Conservation (phyloP, 1,140 invertebrate species). For the Lordiphosa stackelbergi region DNA sequence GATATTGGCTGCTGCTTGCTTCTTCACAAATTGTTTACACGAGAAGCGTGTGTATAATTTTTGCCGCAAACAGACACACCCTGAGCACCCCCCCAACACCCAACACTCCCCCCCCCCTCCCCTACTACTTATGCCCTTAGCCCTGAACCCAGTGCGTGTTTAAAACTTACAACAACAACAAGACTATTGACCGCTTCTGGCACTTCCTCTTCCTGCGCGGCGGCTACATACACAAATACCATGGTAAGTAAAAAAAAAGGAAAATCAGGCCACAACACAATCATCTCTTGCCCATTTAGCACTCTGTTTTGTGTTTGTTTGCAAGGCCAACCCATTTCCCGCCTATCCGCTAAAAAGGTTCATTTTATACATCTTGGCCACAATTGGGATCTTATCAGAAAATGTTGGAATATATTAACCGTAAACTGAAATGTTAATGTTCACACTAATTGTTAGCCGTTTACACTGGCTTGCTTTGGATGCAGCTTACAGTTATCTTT, state of each 20-base stretch:
- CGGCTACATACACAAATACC: not conserved
- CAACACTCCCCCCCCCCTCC: not conserved
- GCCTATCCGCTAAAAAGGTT: no score
- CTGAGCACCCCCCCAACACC: slow-evolving; percentile 3
- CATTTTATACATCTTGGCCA: no score
- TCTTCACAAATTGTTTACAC: slow-evolving; percentile 32
- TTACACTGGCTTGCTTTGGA: no score
- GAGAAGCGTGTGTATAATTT: slow-evolving; percentile 18
- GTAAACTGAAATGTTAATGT: no score
- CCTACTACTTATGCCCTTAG: slow-evolving; percentile 3
- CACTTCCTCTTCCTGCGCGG: not conserved
- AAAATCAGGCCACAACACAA: not conserved
- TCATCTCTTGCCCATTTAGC: no score
- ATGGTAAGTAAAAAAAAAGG: slow-evolving; percentile 10
- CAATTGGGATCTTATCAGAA: no score
- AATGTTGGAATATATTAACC: no score
- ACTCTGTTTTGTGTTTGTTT: no score
- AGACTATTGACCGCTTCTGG: not conserved
- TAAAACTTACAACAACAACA: not conserved
- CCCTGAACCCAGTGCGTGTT: slow-evolving; percentile 9
- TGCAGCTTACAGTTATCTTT: no score
- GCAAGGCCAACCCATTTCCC: no score
- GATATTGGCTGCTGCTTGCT: slow-evolving; percentile 17
- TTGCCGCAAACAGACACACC: slow-evolving; percentile 19
- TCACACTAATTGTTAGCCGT: no score